Evolutionary conservation across 2,888 invertebrate species (phyloP).

Genomic region (Hypomecis atomaria): DNA sequence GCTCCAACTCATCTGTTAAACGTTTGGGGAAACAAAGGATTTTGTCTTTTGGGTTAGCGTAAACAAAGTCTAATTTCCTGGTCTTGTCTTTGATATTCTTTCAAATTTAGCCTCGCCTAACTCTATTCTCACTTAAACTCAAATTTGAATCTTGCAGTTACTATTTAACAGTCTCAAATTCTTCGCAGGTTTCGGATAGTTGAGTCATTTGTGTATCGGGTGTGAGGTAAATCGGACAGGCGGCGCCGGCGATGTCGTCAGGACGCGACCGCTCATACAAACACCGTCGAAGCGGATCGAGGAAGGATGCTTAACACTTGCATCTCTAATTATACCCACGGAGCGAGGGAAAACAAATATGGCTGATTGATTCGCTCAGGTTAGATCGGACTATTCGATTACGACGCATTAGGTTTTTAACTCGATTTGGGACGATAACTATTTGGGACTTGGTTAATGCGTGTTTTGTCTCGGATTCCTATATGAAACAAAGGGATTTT

Average conservation of each 20-base stretch:
- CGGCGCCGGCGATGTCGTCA: conserved; percentile 80
- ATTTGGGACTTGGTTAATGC: conserved; percentile 9
- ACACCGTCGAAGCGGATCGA: conserved; percentile 76
- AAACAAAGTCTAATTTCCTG: conserved; percentile 82
- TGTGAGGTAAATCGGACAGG: conserved; percentile 70
- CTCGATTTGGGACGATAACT: neutral
- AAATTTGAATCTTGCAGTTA: conserved; percentile 42
- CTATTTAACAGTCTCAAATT: conserved; percentile 43
- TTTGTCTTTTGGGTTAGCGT: conserved; percentile 74
- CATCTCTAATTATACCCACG: conserved; percentile 79
- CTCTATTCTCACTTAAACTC: conserved; percentile 21
- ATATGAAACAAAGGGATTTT: neutral
- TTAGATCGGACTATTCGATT: conserved; percentile 38
- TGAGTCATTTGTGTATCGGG: conserved; percentile 54
- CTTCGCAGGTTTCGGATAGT: conserved; percentile 39
- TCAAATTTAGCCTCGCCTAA: conserved; percentile 33
- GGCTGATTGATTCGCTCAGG: conserved; percentile 41
- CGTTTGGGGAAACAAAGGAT: conserved; percentile 69
- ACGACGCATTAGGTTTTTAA: conserved; percentile 32
- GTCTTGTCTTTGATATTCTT: conserved; percentile 60
- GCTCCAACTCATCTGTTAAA: conserved; percentile 70
- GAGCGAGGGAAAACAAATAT: conserved; percentile 74
- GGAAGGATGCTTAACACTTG: conserved; percentile 81
- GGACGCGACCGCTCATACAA: conserved; percentile 72
- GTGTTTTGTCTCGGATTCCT: conserved; percentile 9